These are phyloP conservation scores for Colostygia pectinataria DNA, from an alignment of 2,888 invertebrate species.

Conservation along the genomic window DNA sequence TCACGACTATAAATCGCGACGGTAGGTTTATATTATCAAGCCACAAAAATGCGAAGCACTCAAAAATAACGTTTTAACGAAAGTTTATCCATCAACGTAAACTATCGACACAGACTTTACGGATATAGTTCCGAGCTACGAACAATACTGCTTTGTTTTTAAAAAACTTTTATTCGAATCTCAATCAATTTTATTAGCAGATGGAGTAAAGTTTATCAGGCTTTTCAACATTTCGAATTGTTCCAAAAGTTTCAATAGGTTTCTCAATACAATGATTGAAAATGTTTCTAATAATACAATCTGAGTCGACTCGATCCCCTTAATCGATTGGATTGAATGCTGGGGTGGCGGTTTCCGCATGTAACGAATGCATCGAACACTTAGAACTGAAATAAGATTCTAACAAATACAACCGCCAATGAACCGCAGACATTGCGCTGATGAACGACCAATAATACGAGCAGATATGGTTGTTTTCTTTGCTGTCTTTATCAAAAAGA, in stretches of 20 bases:
- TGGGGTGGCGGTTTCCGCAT: constrained; percentile 46
- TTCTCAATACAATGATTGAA: constrained; percentile 43
- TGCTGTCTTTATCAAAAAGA: constrained; percentile 59
- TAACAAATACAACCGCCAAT: constrained; percentile 56
- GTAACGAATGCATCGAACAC: constrained; percentile 76
- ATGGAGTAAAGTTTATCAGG: constrained; percentile 54
- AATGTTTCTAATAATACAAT: constrained; percentile 53
- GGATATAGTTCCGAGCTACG: background rate
- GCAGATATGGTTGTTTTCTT: too few species aligned
- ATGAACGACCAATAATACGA: constrained; percentile 76
- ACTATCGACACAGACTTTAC: background rate
- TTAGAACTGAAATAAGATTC: constrained; percentile 66
- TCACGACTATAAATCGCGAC: too few species aligned
- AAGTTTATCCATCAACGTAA: constrained; percentile 12
- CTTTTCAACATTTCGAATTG: constrained; percentile 50
- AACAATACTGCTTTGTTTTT: constrained; percentile 47
- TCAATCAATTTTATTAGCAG: constrained; percentile 58
- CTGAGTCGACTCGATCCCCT: constrained; percentile 50
- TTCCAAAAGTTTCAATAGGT: constrained; percentile 45
- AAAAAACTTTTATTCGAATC: constrained; percentile 45
- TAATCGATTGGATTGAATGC: constrained; percentile 65
- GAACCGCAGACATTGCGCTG: constrained; percentile 67
- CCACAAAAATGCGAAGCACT: too few species aligned
- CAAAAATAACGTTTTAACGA: too few species aligned
- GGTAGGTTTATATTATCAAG: too few species aligned